Evolutionary conservation across 2,888 invertebrate species (phyloP), one percentile per base, ranked within the genome.

Genomic region (Habrosyne pyritoides): DNA sequence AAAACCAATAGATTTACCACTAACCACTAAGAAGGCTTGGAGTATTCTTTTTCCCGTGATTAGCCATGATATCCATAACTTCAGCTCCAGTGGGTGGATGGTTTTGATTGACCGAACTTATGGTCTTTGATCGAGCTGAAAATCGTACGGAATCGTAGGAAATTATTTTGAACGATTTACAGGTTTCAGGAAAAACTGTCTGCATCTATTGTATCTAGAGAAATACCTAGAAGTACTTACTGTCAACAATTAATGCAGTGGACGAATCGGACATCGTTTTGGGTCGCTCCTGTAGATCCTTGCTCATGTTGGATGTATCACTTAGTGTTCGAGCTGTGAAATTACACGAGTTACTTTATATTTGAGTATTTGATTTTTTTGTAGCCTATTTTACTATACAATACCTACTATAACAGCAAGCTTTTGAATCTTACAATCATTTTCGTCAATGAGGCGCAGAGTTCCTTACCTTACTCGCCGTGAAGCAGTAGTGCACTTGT

Each of bases 61-160:
- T 52, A 10, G 54, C 52, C 57, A 59, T 33, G 8, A 57, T 42
- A 10, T 69, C 57, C 30, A 62, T 22, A 8, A 56, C 56, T 5
- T 64, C 73, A 0, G 63, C 65, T 2, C 52, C 52, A n/a, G 54
- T 49, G 8, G 61, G 47, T 14, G 26, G 48, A 3, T 52, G 58
- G 21, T 49, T 42, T 18, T 1, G n/a, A n/a, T 18, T 5, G 1
- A 64, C 60, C 3, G 59, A 64, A 42, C 65, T 78, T 6, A 79
- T 24, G 0, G 75, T 79, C 66, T 73, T 81, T 1, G 81, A 79
- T 24, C 73, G 79, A 26, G 76, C 83, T 82, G 57, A 28, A 71
- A 65, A 28, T n/a, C n/a, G 28, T 28, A 28, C 28, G 1, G 6
- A 28, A 28, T 5, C 4, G 4, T 8, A 7, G 6, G 10, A 28